These are phyloP conservation scores for Ceyx cyanopectus DNA, from an alignment of 2,113 vertebrate genomes.

Conservation along the genomic window DNA sequence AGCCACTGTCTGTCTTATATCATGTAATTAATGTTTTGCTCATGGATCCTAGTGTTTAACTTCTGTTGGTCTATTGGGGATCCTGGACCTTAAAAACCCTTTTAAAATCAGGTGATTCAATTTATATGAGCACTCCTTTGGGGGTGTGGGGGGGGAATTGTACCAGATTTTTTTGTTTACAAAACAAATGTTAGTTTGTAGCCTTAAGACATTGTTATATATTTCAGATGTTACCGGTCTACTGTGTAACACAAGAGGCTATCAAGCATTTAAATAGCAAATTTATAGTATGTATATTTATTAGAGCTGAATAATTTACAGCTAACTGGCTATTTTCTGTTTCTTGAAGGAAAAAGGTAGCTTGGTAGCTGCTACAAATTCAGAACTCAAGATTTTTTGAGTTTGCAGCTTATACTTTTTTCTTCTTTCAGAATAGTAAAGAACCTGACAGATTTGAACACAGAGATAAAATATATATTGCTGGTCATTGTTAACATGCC, in stretches of 20 bases:
- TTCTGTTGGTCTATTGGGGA: neutral
- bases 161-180: constrained; percentile 9
- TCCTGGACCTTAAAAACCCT: neutral
- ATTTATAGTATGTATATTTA: constrained; percentile 36
- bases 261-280: constrained; percentile 56
- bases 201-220: constrained; percentile 16
- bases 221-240: neutral
- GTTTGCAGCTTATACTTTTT: neutral
- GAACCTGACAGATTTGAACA: neutral
- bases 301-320: constrained; percentile 34
- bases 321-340: constrained; percentile 4
- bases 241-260: constrained; percentile 15
- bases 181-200: constrained; percentile 30
- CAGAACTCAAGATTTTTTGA: neutral
- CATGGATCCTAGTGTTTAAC: neutral
- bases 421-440: neutral
- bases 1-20: neutral
- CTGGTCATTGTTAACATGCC: neutral
- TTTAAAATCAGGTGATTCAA: neutral
- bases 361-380: neutral
- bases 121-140: neutral
- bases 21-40: neutral
- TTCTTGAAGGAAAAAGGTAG: neutral
- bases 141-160: neutral
- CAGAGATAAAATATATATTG: neutral